Base-by-base conservation (phyloP, 2,113 vertebrate species). In the Monarcha castaneiventris region DNA sequence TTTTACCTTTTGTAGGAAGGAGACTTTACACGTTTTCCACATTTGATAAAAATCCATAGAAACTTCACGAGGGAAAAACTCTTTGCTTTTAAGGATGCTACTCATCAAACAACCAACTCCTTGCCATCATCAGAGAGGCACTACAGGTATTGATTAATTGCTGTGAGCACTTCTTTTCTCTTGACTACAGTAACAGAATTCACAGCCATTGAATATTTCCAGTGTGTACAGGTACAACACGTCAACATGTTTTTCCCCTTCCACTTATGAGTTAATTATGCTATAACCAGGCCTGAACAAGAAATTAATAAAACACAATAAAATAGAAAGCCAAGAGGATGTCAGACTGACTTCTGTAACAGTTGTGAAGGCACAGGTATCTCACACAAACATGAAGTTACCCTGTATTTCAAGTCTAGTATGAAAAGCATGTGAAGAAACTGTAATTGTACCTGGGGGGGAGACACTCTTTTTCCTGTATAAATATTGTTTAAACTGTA, bases 21-120 rank as follows among this genome's bases (percentile, higher is more conserved):
- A 77, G 49, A 66, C 48, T n/a, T 85, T 30, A 27, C 10, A 8
- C 5, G 1, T 55, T 61, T 37, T 76, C 55, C 32, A 44, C 17
- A 11, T 55, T 37, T 23, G 56, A 41, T 18, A 79, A 83, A 94
- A 89, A 90, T 21, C n/a, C 58, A 67, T 8, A 41, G 33, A n/a
- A 49, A 35, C 41, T 93, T 58, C 20, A 54, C 35, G 84, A 81
- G 16, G 30, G 21, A 86, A 88, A 89, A 68, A 30, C 4, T 9
- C 41, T 55, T 54, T 19, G 43, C 62, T 86, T 87, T 78, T 75
- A 72, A 74, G 32, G 66, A 86, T 75, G 73, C 52, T 81, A 11
- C 59, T 71, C 61, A 29, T 77, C 91, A 95, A 95, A 86, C n/a
- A 95, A 86, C 37, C 64, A 88, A 87, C 81, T 73, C 79, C 51